A percentile compares a stretch with the other conserved stretches of the same genome.
Evolutionary conservation across 2,888 invertebrate genomes (phyloP).

Genomic region (Cosmia pyralina): DNA sequence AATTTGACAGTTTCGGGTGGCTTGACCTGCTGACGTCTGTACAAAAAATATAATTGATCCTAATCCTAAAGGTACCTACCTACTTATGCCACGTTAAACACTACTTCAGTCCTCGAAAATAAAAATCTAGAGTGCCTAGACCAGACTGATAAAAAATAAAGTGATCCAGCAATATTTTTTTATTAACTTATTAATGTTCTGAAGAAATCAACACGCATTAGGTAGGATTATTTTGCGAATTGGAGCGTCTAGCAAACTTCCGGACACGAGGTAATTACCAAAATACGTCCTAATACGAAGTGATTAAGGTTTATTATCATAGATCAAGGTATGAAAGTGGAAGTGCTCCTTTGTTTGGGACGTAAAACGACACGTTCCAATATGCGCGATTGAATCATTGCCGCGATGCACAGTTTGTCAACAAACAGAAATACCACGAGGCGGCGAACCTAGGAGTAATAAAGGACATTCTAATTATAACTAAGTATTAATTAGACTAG

Average conservation of each 20-base stretch:
- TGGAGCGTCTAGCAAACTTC: conserved; percentile 55
- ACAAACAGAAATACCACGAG: conserved; percentile 71
- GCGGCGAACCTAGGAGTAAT: conserved; percentile 45
- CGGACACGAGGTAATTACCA: conserved; percentile 23
- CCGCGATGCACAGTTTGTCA: conserved; percentile 70
- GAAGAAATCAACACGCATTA: conserved; percentile 36
- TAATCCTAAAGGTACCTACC: too few relatives aligned
- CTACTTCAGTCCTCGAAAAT: not conserved
- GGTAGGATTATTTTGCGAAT: conserved; percentile 39
- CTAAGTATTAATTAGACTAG: conserved; percentile 38
- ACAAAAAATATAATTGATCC: conserved; percentile 5
- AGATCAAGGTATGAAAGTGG: conserved; percentile 28
- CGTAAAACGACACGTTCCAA: conserved; percentile 55
- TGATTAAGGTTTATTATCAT: conserved; percentile 37
- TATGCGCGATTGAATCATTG: conserved; percentile 70
- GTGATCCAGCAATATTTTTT: conserved; percentile 3
- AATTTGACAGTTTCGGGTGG: too few relatives aligned
- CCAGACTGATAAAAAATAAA: conserved; percentile 47
- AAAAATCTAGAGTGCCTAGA: conserved; percentile 33
- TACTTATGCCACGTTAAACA: not conserved
- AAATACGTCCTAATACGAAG: conserved; percentile 33
- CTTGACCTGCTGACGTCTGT: too few relatives aligned
- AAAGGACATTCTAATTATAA: conserved; percentile 59
- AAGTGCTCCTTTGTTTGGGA: conserved; percentile 54
- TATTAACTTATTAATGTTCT: not conserved